phyloP scores from a whole-genome alignment of 2,797 vertebrate genomes.

The Sparus aurata region DNA sequence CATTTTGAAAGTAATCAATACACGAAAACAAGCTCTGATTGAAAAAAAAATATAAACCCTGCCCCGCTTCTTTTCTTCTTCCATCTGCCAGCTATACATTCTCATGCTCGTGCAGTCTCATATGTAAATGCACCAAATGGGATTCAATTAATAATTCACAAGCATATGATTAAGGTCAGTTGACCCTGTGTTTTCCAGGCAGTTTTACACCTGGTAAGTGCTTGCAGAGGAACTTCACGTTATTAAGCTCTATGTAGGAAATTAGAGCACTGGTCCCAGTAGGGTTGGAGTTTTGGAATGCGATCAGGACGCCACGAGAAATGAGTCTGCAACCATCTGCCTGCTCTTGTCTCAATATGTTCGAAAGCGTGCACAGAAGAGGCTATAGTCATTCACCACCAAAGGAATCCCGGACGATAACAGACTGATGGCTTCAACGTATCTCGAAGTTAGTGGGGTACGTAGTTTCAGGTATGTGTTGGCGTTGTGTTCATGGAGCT shows the following conservation, averaged over 20 bases:
- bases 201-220: constrained; percentile 68
- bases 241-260: constrained; percentile 63
- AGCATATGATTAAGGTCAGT: constrained; percentile 57
- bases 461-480: neutral
- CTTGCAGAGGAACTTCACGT: constrained; percentile 48
- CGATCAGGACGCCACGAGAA: constrained; percentile 69
- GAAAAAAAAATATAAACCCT: constrained; percentile 15
- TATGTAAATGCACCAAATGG: constrained; percentile 62
- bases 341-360: constrained; percentile 63
- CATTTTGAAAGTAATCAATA: constrained; percentile 47
- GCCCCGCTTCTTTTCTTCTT: neutral
- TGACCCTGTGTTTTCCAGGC: constrained; percentile 54
- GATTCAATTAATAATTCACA: constrained; percentile 70
- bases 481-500: neutral
- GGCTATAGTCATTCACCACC: constrained; percentile 15
- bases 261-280: constrained; percentile 75
- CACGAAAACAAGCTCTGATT: constrained; percentile 14
- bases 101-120: constrained; percentile 12
- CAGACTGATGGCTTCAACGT: neutral
- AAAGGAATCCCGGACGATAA: constrained; percentile 25
- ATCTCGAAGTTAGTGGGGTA: neutral
- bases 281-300: constrained; percentile 66
- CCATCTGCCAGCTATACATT: neutral
- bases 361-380: constrained; percentile 40
- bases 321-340: constrained; percentile 77